Conservation (phyloP, 1,140 invertebrate genomes). For the Drosophila tsacasi region DNA sequence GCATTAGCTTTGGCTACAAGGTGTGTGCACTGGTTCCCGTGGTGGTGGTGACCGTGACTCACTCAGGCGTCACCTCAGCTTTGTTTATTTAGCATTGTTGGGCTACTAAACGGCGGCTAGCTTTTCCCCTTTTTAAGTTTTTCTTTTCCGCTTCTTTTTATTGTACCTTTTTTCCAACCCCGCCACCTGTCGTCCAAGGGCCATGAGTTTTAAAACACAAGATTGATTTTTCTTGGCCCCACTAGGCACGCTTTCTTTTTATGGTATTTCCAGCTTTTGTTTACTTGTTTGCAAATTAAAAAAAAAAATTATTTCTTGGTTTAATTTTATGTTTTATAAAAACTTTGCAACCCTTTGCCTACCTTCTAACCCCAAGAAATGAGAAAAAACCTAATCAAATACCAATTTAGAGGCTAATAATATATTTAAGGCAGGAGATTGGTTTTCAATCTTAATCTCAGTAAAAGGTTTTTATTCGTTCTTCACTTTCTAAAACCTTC, state of each 20-base stretch:
- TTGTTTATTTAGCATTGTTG: constrained; percentile 62
- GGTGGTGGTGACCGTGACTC: constrained; percentile 71
- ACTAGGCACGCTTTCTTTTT: not conserved
- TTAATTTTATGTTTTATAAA: not conserved
- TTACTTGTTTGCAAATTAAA: not conserved
- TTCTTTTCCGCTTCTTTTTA: constrained; percentile 1
- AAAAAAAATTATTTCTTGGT: not conserved
- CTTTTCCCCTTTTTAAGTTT: constrained; percentile 19
- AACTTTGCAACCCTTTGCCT: not conserved
- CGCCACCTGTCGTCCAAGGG: constrained; percentile 6
- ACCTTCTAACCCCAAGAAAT: not conserved
- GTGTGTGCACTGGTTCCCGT: constrained; percentile 1
- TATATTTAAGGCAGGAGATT: not conserved
- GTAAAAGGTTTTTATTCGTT: not conserved
- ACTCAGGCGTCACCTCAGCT: constrained; percentile 73
- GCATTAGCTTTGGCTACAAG: constrained; percentile 11
- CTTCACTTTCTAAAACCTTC: not conserved
- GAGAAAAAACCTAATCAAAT: constrained; percentile 4
- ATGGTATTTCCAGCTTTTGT: not conserved
- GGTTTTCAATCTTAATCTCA: not conserved
- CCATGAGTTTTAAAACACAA: constrained; percentile 8
- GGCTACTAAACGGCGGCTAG: constrained; percentile 17
- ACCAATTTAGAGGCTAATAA: constrained; percentile 2
- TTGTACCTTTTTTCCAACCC: constrained; percentile 7
- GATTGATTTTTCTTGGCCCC: constrained; percentile 29